A percentile compares a stretch with the other conserved stretches of the same genome.
Conservation (phyloP, 2,113 vertebrate species). For the Charina bottae region DNA sequence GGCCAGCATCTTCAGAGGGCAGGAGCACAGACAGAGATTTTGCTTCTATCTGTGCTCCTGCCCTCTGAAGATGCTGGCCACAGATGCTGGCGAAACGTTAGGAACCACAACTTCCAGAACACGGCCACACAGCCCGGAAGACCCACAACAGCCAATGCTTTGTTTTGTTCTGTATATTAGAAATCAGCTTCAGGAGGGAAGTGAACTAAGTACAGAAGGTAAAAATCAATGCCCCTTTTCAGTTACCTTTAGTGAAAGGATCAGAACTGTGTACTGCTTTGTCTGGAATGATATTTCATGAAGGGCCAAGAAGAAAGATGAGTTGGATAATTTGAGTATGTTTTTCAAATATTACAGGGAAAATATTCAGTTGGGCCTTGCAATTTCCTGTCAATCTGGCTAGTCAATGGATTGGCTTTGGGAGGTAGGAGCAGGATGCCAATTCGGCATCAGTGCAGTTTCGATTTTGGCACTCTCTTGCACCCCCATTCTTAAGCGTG, state of each 20-base stretch:
- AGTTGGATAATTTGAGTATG: neutral
- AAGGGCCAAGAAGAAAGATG: neutral
- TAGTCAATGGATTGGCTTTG: neutral
- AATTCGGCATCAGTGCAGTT: neutral
- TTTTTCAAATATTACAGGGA: neutral
- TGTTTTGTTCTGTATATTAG: neutral
- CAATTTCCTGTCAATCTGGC: neutral
- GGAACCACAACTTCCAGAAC: too few relatives aligned
- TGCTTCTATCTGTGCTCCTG: too few relatives aligned
- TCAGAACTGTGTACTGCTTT: neutral
- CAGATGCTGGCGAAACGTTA: too few relatives aligned
- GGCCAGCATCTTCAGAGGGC: too few relatives aligned
- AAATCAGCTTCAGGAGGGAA: neutral
- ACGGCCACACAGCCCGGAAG: too few relatives aligned
- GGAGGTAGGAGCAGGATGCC: neutral
- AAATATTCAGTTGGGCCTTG: neutral
- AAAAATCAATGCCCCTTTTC: neutral
- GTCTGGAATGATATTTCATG: neutral
- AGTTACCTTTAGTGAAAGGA: neutral
- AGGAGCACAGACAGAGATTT: too few relatives aligned
- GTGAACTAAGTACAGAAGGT: neutral
- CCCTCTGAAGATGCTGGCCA: too few relatives aligned
- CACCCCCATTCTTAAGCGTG: neutral
- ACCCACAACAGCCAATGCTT: too few relatives aligned
- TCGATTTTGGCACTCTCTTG: neutral